Conservation (phyloP, 2,113 vertebrate genomes). For the Aspiorhynchus laticeps region DNA sequence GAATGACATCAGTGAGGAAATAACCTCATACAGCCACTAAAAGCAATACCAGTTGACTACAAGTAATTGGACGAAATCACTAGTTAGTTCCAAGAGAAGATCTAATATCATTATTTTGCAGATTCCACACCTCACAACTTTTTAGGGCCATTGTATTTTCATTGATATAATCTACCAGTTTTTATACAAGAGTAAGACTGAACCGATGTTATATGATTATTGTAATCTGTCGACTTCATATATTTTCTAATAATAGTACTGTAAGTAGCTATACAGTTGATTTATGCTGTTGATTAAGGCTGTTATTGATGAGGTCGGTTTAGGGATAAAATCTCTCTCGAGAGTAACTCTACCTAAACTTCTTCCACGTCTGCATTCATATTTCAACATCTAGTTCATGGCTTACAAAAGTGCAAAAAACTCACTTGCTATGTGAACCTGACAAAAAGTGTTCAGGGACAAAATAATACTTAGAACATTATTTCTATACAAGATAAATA, state of each 20-base stretch:
- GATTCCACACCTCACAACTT: background rate
- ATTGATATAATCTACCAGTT: background rate
- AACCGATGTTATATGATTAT: background rate
- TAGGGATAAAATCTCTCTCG: constrained; percentile 33
- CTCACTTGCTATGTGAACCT: constrained; percentile 69
- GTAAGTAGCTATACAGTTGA: constrained; percentile 26
- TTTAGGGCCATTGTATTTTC: background rate
- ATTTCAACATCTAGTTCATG: constrained; percentile 57
- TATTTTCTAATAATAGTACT: background rate
- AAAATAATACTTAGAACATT: constrained; percentile 77
- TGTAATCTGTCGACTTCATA: background rate
- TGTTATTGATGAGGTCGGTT: constrained; percentile 35
- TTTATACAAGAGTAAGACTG: background rate
- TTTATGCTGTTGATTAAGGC: constrained; percentile 44
- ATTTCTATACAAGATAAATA: constrained; percentile 77
- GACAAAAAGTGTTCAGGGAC: constrained; percentile 71
- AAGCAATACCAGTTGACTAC: background rate
- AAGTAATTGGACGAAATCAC: background rate
- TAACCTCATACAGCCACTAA: background rate
- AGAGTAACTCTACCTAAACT: constrained; percentile 27
- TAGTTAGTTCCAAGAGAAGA: background rate
- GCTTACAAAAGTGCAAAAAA: constrained; percentile 64
- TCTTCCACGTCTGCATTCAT: constrained; percentile 36
- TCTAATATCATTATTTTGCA: background rate
- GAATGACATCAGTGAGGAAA: background rate